Evolutionary conservation across 2,888 invertebrate genomes (phyloP).

Genomic region (Apamea sordens): DNA sequence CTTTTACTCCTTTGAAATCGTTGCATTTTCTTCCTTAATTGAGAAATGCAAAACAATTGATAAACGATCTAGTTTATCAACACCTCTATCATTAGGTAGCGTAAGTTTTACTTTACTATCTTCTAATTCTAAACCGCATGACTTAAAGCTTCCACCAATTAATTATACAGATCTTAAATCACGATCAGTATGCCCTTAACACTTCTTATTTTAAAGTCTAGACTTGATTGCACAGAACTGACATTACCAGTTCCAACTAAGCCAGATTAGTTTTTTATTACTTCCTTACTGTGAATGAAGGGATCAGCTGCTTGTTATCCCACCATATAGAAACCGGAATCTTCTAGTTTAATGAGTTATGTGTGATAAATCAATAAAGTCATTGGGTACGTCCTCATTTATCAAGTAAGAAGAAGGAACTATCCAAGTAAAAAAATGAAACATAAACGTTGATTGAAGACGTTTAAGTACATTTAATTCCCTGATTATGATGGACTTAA

Average conservation of each 20-base stretch:
- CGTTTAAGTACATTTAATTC: neutral
- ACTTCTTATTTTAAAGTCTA: constrained; percentile 34
- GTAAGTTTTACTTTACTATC: neutral
- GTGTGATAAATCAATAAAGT: constrained; percentile 11
- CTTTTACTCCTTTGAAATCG: neutral
- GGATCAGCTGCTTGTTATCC: constrained; percentile 42
- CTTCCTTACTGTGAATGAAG: constrained; percentile 55
- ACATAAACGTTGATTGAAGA: neutral
- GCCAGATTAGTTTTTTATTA: constrained; percentile 46
- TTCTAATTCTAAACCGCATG: neutral
- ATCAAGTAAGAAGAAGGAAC: neutral
- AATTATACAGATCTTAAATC: neutral
- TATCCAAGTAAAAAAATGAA: neutral
- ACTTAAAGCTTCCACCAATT: constrained; percentile 5
- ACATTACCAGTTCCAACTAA: constrained; percentile 28
- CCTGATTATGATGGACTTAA: neutral
- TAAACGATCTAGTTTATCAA: neutral
- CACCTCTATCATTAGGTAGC: neutral
- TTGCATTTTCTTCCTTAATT: neutral
- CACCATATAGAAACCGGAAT: constrained; percentile 8
- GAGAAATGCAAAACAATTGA: neutral
- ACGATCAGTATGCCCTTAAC: neutral
- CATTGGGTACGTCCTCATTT: neutral
- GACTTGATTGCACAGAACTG: constrained; percentile 34
- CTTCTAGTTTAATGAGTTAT: constrained; percentile 7